Base-by-base conservation (phyloP, 2,888 invertebrate genomes). In the Melolontha melolontha region DNA sequence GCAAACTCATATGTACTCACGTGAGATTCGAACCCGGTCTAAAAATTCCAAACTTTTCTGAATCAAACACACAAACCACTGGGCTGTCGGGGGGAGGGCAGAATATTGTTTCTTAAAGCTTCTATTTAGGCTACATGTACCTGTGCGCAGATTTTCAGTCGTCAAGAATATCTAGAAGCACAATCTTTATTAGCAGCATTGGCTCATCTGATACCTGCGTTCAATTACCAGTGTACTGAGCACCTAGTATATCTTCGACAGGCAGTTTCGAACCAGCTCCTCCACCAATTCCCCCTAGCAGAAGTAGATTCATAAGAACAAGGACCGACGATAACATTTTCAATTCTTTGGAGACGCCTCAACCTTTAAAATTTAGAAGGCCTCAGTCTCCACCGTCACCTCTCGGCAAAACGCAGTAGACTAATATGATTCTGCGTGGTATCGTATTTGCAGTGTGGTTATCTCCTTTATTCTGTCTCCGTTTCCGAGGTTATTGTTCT, bases 141-240 rank as follows among this genome's bases (percentile, higher is more conserved):
- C n/a, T n/a, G n/a, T n/a, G n/a, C n/a, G n/a, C n/a, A n/a, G n/a
- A n/a, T n/a, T n/a, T n/a, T 95, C 51, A 95, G 95, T 72, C 94
- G 94, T 79, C 95, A 95, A 81, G 95, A 96, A 80, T 96, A 96
- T 83, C 87, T 94, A 74, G 95, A 96, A 78, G 93, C 94, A 77
- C 90, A 93, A 0, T 92, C 92, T 42, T 85, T 92, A 11, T 82
- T 90, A 76, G 90, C 89, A 0, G 89, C 89, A 49, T 83, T 87
- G 75, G 87, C 88, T 1, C 86, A 86, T 91, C 91, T 0, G 91
- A 91, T 79, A 90, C 91, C 0, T 91, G 91, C 75, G 88, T 91
- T 8, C 91, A 91, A 81, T 81, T 91, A 63, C 90, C 90, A 10
- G 86, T 91, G 77, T 91, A 91, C 79, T 90, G 90, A 27, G 88